These are phyloP conservation scores for Pandemis heparana DNA, from an alignment of 2,888 invertebrate genomes.

Conservation along the genomic window DNA sequence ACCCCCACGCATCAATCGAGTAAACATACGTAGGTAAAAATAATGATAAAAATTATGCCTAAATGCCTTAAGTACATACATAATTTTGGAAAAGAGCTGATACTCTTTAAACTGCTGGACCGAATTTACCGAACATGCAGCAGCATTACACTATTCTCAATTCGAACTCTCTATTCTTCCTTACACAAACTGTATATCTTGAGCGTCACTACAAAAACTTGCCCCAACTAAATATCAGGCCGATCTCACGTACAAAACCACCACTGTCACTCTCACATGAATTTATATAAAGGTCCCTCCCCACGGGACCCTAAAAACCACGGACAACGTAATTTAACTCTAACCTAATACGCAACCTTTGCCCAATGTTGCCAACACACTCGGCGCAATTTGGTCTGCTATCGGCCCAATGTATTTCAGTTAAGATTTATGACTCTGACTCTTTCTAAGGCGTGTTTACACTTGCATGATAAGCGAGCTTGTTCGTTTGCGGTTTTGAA, in stretches of 20 bases:
- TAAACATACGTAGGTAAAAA: too few species aligned
- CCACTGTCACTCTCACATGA: conserved; percentile 43
- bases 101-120: too few species aligned
- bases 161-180: too few species aligned
- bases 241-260: conserved; percentile 33
- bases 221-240: conserved; percentile 17
- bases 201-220: conserved; percentile 5
- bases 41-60: too few species aligned
- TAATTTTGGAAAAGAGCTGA: too few species aligned
- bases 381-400: conserved; percentile 73
- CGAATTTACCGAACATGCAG: too few species aligned
- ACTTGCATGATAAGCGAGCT: conserved; percentile 23
- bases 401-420: conserved; percentile 71
- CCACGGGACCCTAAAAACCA: conserved; percentile 51
- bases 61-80: too few species aligned
- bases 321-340: conserved; percentile 65
- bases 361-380: conserved; percentile 45
- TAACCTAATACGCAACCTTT: conserved; percentile 45
- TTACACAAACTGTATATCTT: neutral
- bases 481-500: neutral
- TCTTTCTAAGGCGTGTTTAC: conserved; percentile 31
- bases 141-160: too few species aligned
- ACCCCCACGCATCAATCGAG: too few species aligned
- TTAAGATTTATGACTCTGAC: conserved; percentile 72
- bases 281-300: conserved; percentile 48